These are phyloP conservation scores for Arenaria interpres DNA, from an alignment of 2,113 vertebrate species.

Conservation along the genomic window DNA sequence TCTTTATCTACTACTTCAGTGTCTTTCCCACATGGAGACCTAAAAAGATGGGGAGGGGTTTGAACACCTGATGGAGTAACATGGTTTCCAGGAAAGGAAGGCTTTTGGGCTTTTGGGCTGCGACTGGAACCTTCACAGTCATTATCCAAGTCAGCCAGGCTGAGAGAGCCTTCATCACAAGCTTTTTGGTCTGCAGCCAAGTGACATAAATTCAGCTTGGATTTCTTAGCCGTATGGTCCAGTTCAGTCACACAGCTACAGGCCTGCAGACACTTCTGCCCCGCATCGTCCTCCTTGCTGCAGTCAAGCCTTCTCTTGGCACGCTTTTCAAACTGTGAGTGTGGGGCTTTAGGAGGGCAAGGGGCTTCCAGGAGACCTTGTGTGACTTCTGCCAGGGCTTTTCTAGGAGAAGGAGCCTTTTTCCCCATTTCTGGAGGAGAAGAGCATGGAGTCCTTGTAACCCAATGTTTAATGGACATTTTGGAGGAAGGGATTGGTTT, in stretches of 20 bases:
- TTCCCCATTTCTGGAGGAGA: slow-evolving; percentile 56
- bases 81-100: slow-evolving; percentile 29
- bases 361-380: slow-evolving; percentile 62
- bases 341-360: neutral
- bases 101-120: slow-evolving; percentile 17
- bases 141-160: slow-evolving; percentile 14
- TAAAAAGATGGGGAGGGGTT: slow-evolving; percentile 24
- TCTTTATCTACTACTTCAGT: slow-evolving; percentile 80
- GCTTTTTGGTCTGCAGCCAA: slow-evolving; percentile 41
- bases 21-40: slow-evolving; percentile 24
- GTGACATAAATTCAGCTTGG: slow-evolving; percentile 73
- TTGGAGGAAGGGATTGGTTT: slow-evolving; percentile 66
- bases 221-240: slow-evolving; percentile 77
- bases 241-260: slow-evolving; percentile 83
- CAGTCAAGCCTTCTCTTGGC: slow-evolving; percentile 91
- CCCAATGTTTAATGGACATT: slow-evolving; percentile 86
- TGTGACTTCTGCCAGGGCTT: slow-evolving; percentile 80
- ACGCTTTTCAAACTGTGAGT: slow-evolving; percentile 67
- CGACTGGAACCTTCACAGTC: neutral
- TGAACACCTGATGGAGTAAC: slow-evolving; percentile 15
- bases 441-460: slow-evolving; percentile 75
- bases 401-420: slow-evolving; percentile 67
- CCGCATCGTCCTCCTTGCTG: slow-evolving; percentile 18
- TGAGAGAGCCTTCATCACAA: slow-evolving; percentile 22
- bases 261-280: slow-evolving; percentile 65